Evolutionary conservation across 2,888 invertebrate genomes (phyloP).

Genomic region (Epistrophella euchroma): DNA sequence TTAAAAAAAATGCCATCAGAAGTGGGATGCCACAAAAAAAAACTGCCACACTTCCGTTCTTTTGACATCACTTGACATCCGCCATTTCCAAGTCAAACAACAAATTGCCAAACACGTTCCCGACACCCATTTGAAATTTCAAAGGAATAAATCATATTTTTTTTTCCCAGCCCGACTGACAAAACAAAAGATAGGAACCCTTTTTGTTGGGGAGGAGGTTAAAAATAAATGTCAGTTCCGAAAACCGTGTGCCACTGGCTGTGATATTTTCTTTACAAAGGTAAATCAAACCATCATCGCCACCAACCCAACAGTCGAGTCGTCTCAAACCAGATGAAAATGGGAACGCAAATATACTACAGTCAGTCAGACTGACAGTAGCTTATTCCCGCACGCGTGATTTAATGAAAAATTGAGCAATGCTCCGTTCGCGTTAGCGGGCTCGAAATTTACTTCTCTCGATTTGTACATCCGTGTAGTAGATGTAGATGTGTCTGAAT

Average conservation of each 20-base stretch:
- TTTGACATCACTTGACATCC: conserved; percentile 68
- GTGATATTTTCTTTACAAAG: conserved; percentile 6
- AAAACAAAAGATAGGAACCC: conserved; percentile 42
- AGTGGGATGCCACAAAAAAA: conserved; percentile 22
- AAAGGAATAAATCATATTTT: conserved; percentile 71
- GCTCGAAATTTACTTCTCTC: background rate
- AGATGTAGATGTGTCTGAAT: background rate
- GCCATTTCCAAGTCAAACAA: conserved; percentile 58
- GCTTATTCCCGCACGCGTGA: conserved; percentile 32
- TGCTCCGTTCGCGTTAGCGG: background rate
- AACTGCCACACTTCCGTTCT: conserved; percentile 48
- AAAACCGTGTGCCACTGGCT: conserved; percentile 17
- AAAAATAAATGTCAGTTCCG: conserved; percentile 11
- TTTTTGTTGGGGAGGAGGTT: background rate
- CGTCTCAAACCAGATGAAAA: background rate
- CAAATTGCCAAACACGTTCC: conserved; percentile 49
- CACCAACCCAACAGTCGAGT: background rate
- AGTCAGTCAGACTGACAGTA: conserved; percentile 31
- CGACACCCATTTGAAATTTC: conserved; percentile 44
- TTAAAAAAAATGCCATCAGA: conserved; percentile 7
- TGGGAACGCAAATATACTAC: conserved; percentile 21
- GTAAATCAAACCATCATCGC: conserved; percentile 18
- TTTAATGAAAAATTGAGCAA: conserved; percentile 38
- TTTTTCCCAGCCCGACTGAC: conserved; percentile 20
- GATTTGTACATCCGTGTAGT: background rate